A percentile compares a stretch with the other conserved stretches of the same genome.
Evolutionary conservation across 1,140 invertebrate genomes (phyloP).

Genomic region (Orchestia grillus): DNA sequence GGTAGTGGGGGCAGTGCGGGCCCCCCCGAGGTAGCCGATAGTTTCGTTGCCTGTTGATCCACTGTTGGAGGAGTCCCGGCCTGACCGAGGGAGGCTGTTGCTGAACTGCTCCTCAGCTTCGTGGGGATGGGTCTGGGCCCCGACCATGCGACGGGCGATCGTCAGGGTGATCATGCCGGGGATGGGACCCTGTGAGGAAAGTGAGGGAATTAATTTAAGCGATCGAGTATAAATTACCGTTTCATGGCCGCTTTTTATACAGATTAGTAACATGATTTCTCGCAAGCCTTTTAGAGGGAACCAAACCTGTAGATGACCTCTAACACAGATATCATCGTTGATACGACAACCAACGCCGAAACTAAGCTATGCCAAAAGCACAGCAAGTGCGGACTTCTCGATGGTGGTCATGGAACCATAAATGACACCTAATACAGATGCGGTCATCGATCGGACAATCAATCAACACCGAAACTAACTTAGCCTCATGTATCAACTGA

Average conservation of each 20-base stretch:
- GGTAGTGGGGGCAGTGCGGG: slow-evolving; percentile 60
- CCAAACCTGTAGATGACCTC: too few relatives aligned
- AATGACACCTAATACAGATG: too few relatives aligned
- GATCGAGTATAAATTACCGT: background rate
- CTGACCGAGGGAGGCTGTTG: slow-evolving; percentile 66
- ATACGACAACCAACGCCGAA: too few relatives aligned
- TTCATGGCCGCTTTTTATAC: too few relatives aligned
- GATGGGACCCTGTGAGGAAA: slow-evolving; percentile 75
- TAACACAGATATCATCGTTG: too few relatives aligned
- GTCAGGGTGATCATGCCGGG: slow-evolving; percentile 88
- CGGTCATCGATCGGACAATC: too few relatives aligned
- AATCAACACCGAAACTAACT: too few relatives aligned
- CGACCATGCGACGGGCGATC: slow-evolving; percentile 79
- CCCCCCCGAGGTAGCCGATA: slow-evolving; percentile 58
- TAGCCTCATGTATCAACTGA: slow-evolving; percentile 43
- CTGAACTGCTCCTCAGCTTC: background rate
- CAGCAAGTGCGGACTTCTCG: too few relatives aligned
- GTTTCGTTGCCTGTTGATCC: slow-evolving; percentile 71
- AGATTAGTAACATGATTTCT: too few relatives aligned
- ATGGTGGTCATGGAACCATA: too few relatives aligned
- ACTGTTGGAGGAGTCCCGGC: slow-evolving; percentile 74
- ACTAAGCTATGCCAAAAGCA: too few relatives aligned
- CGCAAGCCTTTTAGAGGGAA: too few relatives aligned
- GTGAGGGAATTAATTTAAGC: background rate
- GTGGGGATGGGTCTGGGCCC: slow-evolving; percentile 54